Conservation (phyloP, 2,888 invertebrate genomes). For the Ectemnius continuus region DNA sequence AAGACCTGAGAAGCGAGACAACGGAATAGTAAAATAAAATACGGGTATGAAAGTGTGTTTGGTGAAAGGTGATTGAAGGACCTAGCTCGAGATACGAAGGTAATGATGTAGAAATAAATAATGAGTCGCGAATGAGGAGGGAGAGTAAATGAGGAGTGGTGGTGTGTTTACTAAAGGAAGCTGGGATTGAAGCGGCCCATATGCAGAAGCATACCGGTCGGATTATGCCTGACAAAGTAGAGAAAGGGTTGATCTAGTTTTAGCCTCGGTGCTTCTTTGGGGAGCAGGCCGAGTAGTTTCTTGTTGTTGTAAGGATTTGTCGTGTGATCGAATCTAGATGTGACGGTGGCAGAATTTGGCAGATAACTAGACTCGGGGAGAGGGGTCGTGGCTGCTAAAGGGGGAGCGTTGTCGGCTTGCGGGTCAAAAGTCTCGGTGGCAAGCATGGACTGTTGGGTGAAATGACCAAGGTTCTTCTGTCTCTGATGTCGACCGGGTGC, state of each 20-base stretch:
- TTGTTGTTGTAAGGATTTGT: slow-evolving; percentile 55
- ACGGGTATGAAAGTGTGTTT: no score
- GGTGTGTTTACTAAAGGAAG: slow-evolving; percentile 37
- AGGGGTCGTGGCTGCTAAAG: no score
- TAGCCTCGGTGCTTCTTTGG: slow-evolving; percentile 81
- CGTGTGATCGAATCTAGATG: neutral
- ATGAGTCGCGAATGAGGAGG: neutral
- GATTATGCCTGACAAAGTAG: slow-evolving; percentile 93
- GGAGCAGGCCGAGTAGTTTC: neutral
- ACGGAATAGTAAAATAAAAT: no score
- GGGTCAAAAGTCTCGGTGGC: no score
- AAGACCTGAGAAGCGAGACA: no score
- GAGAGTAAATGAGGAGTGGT: neutral
- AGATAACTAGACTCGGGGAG: neutral
- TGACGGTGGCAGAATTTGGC: no score
- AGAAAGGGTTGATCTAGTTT: slow-evolving; percentile 93
- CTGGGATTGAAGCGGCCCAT: slow-evolving; percentile 92
- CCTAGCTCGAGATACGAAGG: neutral
- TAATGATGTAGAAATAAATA: neutral
- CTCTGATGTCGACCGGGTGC: slow-evolving; percentile 69
- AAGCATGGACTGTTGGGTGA: neutral
- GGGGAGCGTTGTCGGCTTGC: no score
- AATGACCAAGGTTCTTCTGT: neutral
- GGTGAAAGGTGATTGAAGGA: neutral
- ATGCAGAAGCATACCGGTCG: slow-evolving; percentile 92